These are phyloP conservation scores for Aromia moschata DNA, from an alignment of 2,888 invertebrate genomes.

Conservation along the genomic window DNA sequence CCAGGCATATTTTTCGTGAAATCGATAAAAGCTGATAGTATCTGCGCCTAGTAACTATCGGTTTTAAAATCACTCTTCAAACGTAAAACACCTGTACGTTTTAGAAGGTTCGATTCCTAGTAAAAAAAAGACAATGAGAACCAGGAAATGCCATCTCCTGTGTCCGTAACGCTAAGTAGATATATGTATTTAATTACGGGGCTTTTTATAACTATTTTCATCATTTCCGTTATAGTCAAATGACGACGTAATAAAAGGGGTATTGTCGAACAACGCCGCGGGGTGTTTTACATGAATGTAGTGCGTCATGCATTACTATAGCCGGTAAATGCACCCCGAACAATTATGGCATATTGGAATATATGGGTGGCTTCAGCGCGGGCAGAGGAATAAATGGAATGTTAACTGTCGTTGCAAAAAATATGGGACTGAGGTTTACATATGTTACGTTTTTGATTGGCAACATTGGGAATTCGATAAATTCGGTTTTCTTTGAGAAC, in stretches of 20 bases:
- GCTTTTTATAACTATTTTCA: slow-evolving; percentile 34
- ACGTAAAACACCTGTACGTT: no score
- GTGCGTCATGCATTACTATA: slow-evolving; percentile 37
- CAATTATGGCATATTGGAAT: slow-evolving; percentile 9
- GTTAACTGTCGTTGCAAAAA: no score
- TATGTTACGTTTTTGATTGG: no score
- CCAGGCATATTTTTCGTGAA: not conserved
- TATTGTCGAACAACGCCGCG: slow-evolving; percentile 51
- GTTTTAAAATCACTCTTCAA: not conserved
- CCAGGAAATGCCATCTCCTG: not conserved
- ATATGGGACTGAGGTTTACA: no score
- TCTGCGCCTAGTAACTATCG: not conserved
- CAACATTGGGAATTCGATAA: no score
- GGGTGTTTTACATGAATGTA: slow-evolving; percentile 48
- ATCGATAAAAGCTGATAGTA: not conserved
- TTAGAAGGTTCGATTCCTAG: no score
- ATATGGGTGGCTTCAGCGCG: no score
- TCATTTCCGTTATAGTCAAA: slow-evolving; percentile 38
- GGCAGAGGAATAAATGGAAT: no score
- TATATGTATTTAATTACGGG: slow-evolving; percentile 16
- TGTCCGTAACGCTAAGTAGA: not conserved
- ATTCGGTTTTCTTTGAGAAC: no score
- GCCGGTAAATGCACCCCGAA: slow-evolving; percentile 14
- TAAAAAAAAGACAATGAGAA: no score
- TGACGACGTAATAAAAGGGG: slow-evolving; percentile 42